phyloP scores from a whole-genome alignment of 2,113 vertebrate genomes.

The Ranitomeya imitator region DNA sequence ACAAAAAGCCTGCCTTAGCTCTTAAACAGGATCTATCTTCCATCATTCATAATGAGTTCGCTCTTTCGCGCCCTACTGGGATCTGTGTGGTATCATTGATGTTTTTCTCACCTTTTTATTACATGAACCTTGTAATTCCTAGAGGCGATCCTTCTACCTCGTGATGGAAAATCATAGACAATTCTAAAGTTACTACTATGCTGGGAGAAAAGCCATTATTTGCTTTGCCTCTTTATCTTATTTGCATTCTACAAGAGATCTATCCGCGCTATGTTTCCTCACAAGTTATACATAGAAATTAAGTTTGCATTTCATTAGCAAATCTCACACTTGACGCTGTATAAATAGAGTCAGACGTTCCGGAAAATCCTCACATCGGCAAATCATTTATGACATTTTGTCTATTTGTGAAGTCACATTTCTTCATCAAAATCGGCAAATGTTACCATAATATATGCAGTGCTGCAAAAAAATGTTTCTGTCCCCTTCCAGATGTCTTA shows the following conservation, averaged over 20 bases:
- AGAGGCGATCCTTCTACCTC: too few relatives aligned
- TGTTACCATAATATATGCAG: background rate
- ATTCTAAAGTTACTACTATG: background rate
- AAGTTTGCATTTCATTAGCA: slow-evolving; percentile 44
- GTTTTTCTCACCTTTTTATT: too few relatives aligned
- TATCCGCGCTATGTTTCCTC: background rate
- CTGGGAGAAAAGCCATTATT: background rate
- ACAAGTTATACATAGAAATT: slow-evolving; percentile 12
- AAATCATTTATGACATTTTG: background rate
- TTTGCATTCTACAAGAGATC: background rate
- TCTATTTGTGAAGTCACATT: slow-evolving; percentile 13
- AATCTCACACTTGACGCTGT: slow-evolving; percentile 26
- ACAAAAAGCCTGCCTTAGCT: too few relatives aligned
- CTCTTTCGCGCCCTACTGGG: too few relatives aligned
- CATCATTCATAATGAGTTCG: too few relatives aligned
- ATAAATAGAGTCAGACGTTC: slow-evolving; percentile 41
- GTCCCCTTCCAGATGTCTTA: background rate
- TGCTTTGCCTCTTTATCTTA: background rate
- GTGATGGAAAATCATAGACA: background rate
- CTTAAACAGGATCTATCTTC: too few relatives aligned
- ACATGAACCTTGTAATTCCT: too few relatives aligned
- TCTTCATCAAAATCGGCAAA: background rate
- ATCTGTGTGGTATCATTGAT: too few relatives aligned
- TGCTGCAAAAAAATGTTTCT: background rate
- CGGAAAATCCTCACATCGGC: slow-evolving; percentile 18